Conservation (phyloP, 2,113 vertebrate genomes). For the Poecile atricapillus region DNA sequence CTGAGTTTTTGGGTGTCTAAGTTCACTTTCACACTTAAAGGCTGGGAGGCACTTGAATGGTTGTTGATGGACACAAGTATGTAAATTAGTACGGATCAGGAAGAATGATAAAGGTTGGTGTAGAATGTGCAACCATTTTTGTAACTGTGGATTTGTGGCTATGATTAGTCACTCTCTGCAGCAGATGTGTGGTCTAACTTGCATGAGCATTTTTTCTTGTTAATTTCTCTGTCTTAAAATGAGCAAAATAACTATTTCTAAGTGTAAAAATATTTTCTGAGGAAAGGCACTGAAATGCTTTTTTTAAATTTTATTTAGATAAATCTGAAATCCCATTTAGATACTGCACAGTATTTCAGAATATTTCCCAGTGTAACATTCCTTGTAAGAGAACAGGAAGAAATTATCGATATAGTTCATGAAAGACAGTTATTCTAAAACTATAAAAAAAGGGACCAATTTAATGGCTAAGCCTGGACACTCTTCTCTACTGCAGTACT, state of each 20-base stretch:
- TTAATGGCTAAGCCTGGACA: not conserved
- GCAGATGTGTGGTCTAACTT: not conserved
- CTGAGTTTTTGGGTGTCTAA: not conserved
- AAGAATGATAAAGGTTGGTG: not conserved
- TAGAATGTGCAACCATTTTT: not conserved
- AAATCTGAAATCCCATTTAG: not conserved
- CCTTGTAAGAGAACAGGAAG: not conserved
- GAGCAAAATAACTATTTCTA: not conserved
- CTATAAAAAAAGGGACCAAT: not conserved
- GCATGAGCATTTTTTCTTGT: not conserved
- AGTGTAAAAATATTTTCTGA: not conserved
- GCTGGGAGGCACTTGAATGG: not conserved
- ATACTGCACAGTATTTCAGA: not conserved
- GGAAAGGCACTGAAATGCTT: not conserved
- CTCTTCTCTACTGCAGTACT: not conserved
- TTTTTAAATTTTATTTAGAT: not conserved
- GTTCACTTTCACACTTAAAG: not conserved
- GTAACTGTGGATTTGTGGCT: not conserved
- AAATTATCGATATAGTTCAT: not conserved
- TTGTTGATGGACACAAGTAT: not conserved
- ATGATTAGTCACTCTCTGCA: not conserved
- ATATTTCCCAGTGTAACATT: not conserved
- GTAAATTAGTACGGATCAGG: not conserved
- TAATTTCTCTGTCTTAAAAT: not conserved
- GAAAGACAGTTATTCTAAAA: not conserved